Evolutionary conservation across 2,797 vertebrate genomes (phyloP).

Genomic region (Vipera ursinii): DNA sequence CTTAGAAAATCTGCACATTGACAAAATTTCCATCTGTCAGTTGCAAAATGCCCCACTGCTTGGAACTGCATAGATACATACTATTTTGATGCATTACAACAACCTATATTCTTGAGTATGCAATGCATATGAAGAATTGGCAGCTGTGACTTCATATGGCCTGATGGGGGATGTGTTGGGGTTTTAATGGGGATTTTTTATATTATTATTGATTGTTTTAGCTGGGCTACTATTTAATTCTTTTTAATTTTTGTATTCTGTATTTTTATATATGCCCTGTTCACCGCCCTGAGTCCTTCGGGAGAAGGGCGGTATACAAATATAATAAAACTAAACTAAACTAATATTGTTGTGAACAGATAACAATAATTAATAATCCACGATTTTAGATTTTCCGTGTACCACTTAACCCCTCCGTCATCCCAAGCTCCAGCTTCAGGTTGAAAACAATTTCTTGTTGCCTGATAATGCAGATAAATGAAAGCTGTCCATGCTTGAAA

Average conservation of each 20-base stretch:
- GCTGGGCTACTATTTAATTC: no score
- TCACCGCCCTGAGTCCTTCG: no score
- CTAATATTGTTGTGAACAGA: background rate
- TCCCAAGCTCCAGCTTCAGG: background rate
- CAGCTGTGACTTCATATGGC: background rate
- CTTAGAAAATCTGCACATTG: background rate
- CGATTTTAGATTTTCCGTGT: background rate
- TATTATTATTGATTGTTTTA: no score
- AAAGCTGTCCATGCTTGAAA: background rate
- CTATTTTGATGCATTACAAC: background rate
- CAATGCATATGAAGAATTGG: background rate
- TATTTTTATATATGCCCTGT: no score
- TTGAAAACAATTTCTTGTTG: background rate
- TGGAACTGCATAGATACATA: background rate
- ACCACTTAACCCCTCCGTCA: no score
- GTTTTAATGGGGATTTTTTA: no score
- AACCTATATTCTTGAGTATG: background rate
- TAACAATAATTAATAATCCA: background rate
- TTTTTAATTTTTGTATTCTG: no score
- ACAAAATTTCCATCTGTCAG: background rate
- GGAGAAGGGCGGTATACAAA: no score
- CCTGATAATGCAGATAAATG: conserved; percentile 27
- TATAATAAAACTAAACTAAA: no score
- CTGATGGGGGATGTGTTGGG: no score
- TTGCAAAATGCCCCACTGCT: background rate